A percentile compares a stretch with the other conserved stretches of the same genome.
phyloP scores from a whole-genome alignment of 2,113 vertebrate species.

The Crotalus helleri region DNA sequence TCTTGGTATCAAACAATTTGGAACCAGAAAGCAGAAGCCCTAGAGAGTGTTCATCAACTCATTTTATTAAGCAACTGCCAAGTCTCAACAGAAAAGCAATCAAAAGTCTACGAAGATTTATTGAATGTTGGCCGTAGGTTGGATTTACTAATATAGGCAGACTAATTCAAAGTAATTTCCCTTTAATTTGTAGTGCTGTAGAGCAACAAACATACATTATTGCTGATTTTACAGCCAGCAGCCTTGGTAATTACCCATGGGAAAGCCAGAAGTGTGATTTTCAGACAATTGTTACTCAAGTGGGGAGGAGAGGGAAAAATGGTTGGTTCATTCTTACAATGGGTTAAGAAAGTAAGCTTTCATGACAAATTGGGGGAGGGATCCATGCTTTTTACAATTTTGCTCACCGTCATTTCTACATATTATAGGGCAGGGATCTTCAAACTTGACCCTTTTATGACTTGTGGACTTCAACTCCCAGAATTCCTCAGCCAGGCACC shows the following conservation, averaged over 20 bases:
- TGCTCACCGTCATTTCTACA: neutral
- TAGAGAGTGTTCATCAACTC: neutral
- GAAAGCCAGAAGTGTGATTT: neutral
- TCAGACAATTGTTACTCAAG: neutral
- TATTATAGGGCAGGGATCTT: neutral
- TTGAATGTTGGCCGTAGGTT: neutral
- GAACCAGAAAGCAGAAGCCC: neutral
- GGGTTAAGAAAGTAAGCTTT: neutral
- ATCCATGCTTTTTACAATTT: neutral
- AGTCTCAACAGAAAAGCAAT: neutral
- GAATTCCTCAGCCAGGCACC: too few relatives aligned
- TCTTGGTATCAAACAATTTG: neutral
- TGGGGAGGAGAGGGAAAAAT: accelerated
- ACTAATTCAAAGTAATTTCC: neutral
- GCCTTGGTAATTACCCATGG: neutral
- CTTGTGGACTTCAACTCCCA: too few relatives aligned
- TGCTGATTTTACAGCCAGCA: constrained; percentile 1
- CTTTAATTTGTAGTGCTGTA: constrained; percentile 23
- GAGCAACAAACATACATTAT: neutral
- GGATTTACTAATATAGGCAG: constrained; percentile 4
- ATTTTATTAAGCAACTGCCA: neutral
- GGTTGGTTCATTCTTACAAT: neutral
- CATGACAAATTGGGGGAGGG: neutral
- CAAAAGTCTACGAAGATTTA: neutral
- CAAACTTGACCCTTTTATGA: too few relatives aligned